Percentiles rank a stretch among this genome's conserved stretches.
These are phyloP conservation scores for Heterodera carotae DNA, from an alignment of 1,140 invertebrate genomes.

Conservation along the genomic window DNA sequence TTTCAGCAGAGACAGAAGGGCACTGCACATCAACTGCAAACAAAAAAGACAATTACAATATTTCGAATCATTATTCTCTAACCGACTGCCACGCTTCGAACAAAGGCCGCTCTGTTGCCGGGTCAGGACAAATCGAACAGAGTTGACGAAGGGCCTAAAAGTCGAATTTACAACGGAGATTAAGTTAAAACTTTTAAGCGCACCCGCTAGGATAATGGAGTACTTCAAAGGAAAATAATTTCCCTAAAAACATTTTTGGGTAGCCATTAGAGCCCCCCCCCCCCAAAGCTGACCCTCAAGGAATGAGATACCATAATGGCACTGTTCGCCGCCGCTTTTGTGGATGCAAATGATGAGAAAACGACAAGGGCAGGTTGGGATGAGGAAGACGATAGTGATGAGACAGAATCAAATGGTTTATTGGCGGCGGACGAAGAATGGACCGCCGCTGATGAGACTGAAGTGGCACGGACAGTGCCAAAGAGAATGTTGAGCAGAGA, in stretches of 20 bases:
- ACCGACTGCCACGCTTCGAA: constrained; percentile 44
- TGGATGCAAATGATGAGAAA: constrained; percentile 64
- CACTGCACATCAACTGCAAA: constrained; percentile 40
- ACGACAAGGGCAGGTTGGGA: no score
- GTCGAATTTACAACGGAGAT: constrained; percentile 79
- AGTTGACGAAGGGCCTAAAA: constrained; percentile 86
- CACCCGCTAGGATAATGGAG: no score
- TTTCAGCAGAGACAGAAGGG: constrained; percentile 47
- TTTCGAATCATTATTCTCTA: background rate
- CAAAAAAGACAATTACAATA: background rate
- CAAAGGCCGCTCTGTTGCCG: constrained; percentile 12
- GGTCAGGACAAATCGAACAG: constrained; percentile 58
- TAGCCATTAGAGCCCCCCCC: no score
- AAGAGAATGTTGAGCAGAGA: constrained; percentile 87
- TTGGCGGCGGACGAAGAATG: constrained; percentile 64
- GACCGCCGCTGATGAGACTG: constrained; percentile 62
- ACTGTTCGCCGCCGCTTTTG: constrained; percentile 74
- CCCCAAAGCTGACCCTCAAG: constrained; percentile 73
- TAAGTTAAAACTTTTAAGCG: no score
- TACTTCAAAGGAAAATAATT: no score
- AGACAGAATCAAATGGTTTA: constrained; percentile 64
- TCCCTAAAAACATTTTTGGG: no score
- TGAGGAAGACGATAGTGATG: constrained; percentile 68
- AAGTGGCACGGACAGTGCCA: constrained; percentile 81
- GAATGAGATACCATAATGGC: constrained; percentile 71